Conservation (phyloP, 2,797 vertebrate species). For the Darevskia mixta region DNA sequence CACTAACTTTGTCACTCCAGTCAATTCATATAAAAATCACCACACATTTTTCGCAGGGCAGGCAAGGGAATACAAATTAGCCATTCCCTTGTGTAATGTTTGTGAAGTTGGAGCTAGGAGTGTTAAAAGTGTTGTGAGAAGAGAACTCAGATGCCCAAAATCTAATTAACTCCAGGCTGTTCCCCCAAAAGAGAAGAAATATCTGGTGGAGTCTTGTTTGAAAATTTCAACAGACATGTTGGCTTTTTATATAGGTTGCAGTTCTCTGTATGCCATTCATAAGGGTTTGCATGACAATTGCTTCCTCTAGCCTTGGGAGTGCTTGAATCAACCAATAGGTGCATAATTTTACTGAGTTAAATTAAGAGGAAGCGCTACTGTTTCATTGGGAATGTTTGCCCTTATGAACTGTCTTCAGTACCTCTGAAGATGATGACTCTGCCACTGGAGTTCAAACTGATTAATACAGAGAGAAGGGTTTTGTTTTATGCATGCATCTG, state of each 20-base stretch:
- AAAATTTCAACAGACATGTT: background rate
- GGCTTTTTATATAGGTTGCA: conserved; percentile 3
- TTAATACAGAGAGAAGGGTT: conserved; percentile 14
- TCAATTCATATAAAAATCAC: background rate
- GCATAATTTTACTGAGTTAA: background rate
- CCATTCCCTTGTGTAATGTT: background rate
- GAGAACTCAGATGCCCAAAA: background rate
- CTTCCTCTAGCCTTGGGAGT: conserved; percentile 6
- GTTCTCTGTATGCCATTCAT: background rate
- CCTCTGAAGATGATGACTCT: background rate
- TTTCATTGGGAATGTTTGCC: background rate
- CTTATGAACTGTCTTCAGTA: background rate
- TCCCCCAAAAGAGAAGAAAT: background rate
- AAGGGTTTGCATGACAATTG: background rate
- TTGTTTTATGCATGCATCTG: conserved; percentile 12
- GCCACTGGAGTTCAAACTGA: background rate
- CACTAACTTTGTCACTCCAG: background rate
- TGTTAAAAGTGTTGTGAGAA: background rate
- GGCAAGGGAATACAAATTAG: too few species aligned
- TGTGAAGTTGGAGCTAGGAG: background rate
- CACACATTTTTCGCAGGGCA: background rate
- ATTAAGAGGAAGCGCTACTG: background rate
- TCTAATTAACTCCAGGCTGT: background rate
- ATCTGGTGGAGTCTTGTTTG: background rate
- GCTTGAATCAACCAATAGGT: background rate